Base-by-base conservation (phyloP, 2,888 invertebrate genomes). In the Caenorhabditis uteleia region DNA sequence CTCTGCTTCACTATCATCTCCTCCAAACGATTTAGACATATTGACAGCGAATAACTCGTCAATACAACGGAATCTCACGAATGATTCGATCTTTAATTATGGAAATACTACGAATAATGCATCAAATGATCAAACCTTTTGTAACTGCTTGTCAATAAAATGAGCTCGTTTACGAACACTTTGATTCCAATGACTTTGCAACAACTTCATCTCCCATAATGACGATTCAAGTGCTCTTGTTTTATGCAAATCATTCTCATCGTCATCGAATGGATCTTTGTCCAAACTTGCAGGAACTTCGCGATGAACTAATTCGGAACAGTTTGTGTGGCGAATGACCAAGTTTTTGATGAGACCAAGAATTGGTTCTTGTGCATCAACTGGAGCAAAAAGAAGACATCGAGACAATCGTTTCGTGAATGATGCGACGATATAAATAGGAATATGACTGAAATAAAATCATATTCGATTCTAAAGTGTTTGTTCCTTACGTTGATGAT, bases 371-470 rank as follows among this genome's bases (percentile, higher is more conserved):
- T 68, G 55, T 83, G 91, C 91, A 66, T 90, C 89, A 0, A 91
- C 89, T 3, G 91, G 90, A 4, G 94, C 93, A 23, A 90, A 87
- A 55, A 95, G 86, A 18, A 91, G 89, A 62, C 97, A 86, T 4
- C 95, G 88, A 0, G 92, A 89, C 67, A 95, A 84, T 36, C 91
- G 89, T 85, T 97, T 97, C 2, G 90, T 90, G 84, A 95, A 97
- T 2, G 95, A 92, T 0, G 94, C 95, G 7, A 94, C 92, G 75
- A 95, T 85, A 71, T 89, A 89, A 80, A 92, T 91, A 0, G 95
- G 93, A 65, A 97, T 86, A 86, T 95, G 93, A 0, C 91, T 91
- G 85, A 0, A 84, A 84, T 48, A 25, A 4, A 23, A 6, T 20
- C 6, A 29, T 29, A 8, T 29, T 29, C 12, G 6, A 12, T 29